A percentile compares a stretch with the other conserved stretches of the same genome.
Conservation (phyloP, 2,113 vertebrate genomes). For the Glaucidium brasilianum region DNA sequence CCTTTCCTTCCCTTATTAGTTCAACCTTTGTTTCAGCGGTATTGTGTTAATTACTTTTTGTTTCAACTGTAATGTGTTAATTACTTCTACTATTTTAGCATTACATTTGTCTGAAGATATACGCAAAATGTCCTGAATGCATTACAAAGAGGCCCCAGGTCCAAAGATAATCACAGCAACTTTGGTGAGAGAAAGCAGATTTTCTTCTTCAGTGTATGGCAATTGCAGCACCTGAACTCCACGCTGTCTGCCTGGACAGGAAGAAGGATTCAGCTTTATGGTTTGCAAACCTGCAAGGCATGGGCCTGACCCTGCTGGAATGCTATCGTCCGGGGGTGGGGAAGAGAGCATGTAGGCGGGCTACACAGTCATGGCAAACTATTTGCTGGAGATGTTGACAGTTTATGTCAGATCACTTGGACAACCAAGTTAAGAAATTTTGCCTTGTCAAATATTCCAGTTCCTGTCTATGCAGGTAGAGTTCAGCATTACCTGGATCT, state of each 20-base stretch:
- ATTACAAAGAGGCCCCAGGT: background rate
- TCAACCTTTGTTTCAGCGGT: background rate
- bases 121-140: background rate
- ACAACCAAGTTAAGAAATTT: background rate
- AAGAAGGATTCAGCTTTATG: background rate
- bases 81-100: background rate
- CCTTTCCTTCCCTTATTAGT: background rate
- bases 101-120: background rate
- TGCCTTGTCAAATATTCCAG: background rate
- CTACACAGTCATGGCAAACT: background rate
- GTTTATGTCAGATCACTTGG: background rate
- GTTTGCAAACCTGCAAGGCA: background rate
- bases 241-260: background rate
- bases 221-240: background rate
- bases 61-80: background rate
- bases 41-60: background rate
- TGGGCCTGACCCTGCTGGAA: background rate
- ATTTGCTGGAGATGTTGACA: background rate
- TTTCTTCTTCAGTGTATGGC: background rate
- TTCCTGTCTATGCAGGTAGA: background rate
- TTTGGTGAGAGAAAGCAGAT: background rate
- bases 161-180: background rate
- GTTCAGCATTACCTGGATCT: background rate
- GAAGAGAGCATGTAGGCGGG: background rate
- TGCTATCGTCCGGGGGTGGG: fast-evolving